Conservation (phyloP, 2,888 invertebrate species). For the Leucania comma region DNA sequence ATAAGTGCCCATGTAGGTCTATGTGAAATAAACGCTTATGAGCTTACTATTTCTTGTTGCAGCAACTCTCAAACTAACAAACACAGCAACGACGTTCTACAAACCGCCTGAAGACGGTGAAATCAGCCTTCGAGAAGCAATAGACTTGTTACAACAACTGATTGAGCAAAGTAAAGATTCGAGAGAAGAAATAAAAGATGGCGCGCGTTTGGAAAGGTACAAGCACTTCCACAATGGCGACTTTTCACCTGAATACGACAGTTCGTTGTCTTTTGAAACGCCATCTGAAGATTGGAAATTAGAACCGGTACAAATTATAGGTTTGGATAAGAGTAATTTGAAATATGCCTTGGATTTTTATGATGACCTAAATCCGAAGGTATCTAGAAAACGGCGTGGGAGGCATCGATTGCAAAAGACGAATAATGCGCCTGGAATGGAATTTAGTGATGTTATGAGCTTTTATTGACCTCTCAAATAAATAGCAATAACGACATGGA, state of each 20-base stretch:
- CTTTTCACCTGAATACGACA: not conserved
- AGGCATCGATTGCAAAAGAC: not conserved
- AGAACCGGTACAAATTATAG: not conserved
- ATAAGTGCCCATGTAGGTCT: no score
- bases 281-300: not conserved
- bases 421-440: not conserved
- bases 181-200: not conserved
- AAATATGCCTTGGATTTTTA: not conserved
- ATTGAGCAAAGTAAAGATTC: not conserved
- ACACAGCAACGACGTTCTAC: not conserved
- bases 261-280: not conserved
- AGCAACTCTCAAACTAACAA: not conserved
- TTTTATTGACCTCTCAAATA: not conserved
- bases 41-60: not conserved
- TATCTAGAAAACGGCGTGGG: not conserved
- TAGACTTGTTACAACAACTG: not conserved
- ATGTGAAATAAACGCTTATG: no score
- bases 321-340: not conserved
- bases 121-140: slow-evolving; percentile 1
- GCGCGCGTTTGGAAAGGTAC: no score
- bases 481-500: no score
- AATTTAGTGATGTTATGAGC: not conserved
- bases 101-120: not conserved
- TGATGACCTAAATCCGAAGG: not conserved
- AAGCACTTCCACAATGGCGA: not conserved